These are phyloP conservation scores for Neoniphon sammara DNA, from an alignment of 2,797 vertebrate genomes.

Conservation along the genomic window DNA sequence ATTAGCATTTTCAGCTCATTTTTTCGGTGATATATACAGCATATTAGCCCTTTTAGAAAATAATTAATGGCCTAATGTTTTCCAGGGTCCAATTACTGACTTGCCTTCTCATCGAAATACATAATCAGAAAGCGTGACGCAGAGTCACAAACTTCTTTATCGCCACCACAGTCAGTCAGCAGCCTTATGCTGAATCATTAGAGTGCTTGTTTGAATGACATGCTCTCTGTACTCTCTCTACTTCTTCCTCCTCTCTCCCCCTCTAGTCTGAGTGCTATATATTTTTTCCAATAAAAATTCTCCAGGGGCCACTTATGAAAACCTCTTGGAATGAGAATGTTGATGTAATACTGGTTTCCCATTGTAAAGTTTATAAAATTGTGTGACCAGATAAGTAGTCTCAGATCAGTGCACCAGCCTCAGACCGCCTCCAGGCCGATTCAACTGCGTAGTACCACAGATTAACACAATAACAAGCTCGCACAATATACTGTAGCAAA, in stretches of 20 bases:
- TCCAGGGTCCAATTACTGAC: conserved; percentile 61
- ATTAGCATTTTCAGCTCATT: conserved; percentile 70
- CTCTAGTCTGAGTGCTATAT: background rate
- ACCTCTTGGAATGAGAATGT: conserved; percentile 25
- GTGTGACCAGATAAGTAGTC: conserved; percentile 3
- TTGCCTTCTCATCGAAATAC: conserved; percentile 60
- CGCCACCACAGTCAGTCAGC: conserved; percentile 47
- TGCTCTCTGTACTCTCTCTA: background rate
- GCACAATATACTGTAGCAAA: no score
- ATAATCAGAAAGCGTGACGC: conserved; percentile 63
- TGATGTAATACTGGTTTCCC: conserved; percentile 1
- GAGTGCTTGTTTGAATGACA: background rate
- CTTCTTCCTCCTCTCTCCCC: conserved; percentile 6
- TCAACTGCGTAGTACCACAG: conserved; percentile 25
- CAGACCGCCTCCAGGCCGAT: background rate
- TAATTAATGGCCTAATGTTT: conserved; percentile 71
- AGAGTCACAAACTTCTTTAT: conserved; percentile 45
- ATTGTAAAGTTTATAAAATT: background rate
- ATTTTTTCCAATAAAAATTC: conserved; percentile 18
- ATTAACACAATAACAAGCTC: conserved; percentile 9
- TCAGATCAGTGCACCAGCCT: background rate
- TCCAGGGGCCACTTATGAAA: background rate
- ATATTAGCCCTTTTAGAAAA: conserved; percentile 50
- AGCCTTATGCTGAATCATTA: conserved; percentile 50
- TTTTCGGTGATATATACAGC: conserved; percentile 45